A percentile compares a stretch with the other conserved stretches of the same genome.
Evolutionary conservation across 2,888 invertebrate genomes (phyloP).

Genomic region (Sesamia inferens): DNA sequence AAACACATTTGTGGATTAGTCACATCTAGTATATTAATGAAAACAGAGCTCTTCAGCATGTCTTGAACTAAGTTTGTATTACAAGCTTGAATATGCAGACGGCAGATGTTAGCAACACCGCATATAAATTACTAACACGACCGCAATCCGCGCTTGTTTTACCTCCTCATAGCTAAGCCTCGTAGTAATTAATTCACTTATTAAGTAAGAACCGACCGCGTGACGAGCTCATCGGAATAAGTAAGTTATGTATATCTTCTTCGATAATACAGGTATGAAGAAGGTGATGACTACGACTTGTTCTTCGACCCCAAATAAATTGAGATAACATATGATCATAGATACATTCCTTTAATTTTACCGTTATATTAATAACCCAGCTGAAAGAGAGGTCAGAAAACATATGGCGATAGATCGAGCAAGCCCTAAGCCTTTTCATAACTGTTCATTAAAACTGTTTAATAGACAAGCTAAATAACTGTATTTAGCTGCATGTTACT

Average conservation of each 20-base stretch:
- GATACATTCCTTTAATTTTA: not conserved
- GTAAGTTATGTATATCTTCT: not conserved
- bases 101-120: conserved; percentile 75
- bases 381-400: not conserved
- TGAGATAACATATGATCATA: not conserved
- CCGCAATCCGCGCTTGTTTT: conserved; percentile 66
- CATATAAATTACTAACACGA: conserved; percentile 77
- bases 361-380: not conserved
- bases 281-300: not conserved
- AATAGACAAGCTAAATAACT: too few species aligned
- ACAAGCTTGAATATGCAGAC: conserved; percentile 78
- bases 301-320: not conserved
- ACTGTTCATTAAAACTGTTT: too few species aligned
- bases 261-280: not conserved
- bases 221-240: conserved; percentile 2
- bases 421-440: not conserved
- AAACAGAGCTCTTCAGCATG: conserved; percentile 54
- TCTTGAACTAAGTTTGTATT: conserved; percentile 73
- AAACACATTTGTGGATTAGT: not conserved
- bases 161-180: conserved; percentile 36
- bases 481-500: too few species aligned
- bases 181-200: conserved; percentile 56
- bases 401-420: not conserved
- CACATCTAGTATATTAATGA: conserved; percentile 45
- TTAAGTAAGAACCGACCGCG: conserved; percentile 19